Evolutionary conservation across 37 sponge, comb jelly and placozoan species (phyloP), one percentile per base, ranked within the genome.

Genomic region (Chondrosia reniformis): DNA sequence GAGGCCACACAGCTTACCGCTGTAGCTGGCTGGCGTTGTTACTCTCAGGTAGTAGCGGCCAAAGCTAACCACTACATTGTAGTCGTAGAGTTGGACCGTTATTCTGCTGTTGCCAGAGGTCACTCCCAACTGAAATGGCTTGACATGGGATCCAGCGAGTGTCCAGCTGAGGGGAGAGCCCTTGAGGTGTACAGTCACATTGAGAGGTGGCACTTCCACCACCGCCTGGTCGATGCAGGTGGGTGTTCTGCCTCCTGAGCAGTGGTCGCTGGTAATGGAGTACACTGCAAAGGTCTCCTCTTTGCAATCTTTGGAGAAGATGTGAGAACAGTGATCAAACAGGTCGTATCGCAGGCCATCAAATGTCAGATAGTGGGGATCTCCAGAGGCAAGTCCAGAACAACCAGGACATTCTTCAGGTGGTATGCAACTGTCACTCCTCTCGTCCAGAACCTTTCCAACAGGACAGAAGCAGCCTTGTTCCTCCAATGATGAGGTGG

Each of bases 271-370:
- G 72, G 72, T 69, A 25, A 69, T 69, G 41, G 42, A 39, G 72
- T 39, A 39, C n/a, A 69, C 72, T 9, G 72, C 41, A 39, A 69
- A 69, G 72, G 72, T 69, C n/a, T 69, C 22, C 24, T 40, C 36
- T 25, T 24, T 25, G 22, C 72, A 69, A 24, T 69, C 72, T 2
- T 40, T 40, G 41, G 72, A 25, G 42, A 69, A 39, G 43, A 69
- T 7, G 13, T 69, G 72, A 8, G 72, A 69, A 25, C 72, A 69
- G 72, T 69, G 72, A 44, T 69, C 72, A 69, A 69, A 69, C 9
- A 69, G 72, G 42, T 69, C 72, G 9, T 69, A 69, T 41, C 24
- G 42, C 2, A 3, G 44, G 2, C 72, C 72, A 40, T 69, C 72
- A 44, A 43, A 69, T 21, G 72, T 69, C 13, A 36, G 72, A 34